Base-by-base conservation (phyloP, 2,888 invertebrate species). In the Capitulum mitella region DNA sequence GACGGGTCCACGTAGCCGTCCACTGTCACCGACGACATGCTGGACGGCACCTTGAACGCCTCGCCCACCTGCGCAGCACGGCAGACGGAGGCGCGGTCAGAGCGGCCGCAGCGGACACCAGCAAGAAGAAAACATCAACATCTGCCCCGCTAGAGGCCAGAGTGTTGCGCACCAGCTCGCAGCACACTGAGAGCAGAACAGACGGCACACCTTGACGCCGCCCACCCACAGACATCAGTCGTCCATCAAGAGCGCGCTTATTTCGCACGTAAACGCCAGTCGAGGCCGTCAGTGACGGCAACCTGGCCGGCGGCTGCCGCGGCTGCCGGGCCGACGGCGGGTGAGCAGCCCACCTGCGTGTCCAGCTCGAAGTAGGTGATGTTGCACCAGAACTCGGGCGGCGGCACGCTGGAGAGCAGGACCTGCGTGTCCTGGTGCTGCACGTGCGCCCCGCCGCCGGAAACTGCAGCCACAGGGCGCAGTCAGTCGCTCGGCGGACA, bases 1-100 rank as follows among this genome's bases (percentile, higher is more conserved):
- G 97, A 97, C 0, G 99, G 98, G 87, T 99, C 98, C 16, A 98
- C 98, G 84, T 98, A 99, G 22, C 97, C 97, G 84, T 98, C 97
- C 82, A 95, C 93, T 48, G 95, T 96, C 34, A 98, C 97, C 84
- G 93, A 94, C 76, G 94, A 94, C 85, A 94, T 93, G 83, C 93
- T 92, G 61, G 87, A 87, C 1, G 88, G 87, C 37, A 89, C 89
- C 80, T 84, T 90, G 82, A 89, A 90, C 5, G 87, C 88, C 83
- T 90, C 88, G 1, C 90, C 90, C 48, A 89, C 88, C 84, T 84
- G 80, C 32, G 19, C 16, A 16, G n/a, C n/a, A n/a, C n/a, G n/a
- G n/a, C n/a, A n/a, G n/a, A n/a, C n/a, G n/a, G n/a, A n/a, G n/a
- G n/a, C n/a, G n/a, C n/a, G n/a, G n/a, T n/a, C n/a, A n/a, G n/a